These are phyloP conservation scores for Sarotherodon lohbergeri DNA, from an alignment of 2,113 vertebrate species.

Conservation along the genomic window DNA sequence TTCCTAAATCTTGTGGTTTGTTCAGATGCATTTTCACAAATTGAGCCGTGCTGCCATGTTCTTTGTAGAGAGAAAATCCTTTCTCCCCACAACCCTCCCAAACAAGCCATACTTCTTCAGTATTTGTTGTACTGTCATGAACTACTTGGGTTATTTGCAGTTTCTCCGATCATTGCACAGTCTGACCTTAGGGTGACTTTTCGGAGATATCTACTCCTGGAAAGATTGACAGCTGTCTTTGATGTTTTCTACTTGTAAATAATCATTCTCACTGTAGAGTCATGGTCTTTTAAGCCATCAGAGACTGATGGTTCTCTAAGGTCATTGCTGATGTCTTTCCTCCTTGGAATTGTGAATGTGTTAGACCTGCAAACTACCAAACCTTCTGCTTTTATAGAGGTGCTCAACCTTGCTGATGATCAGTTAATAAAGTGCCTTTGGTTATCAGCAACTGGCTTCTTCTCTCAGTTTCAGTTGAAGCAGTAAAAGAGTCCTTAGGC, in stretches of 20 bases:
- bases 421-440: background rate
- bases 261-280: background rate
- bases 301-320: background rate
- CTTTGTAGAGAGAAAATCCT: background rate
- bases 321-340: background rate
- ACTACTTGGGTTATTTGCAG: background rate
- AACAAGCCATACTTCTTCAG: background rate
- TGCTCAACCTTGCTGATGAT: background rate
- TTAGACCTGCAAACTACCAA: background rate
- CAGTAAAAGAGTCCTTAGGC: background rate
- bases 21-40: background rate
- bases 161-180: accelerated
- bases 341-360: background rate
- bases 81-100: background rate
- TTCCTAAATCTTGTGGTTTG: background rate
- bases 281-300: background rate
- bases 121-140: background rate
- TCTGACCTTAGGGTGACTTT: background rate
- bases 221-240: background rate
- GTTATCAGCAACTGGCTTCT: background rate
- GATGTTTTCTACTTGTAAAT: background rate
- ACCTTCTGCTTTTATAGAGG: background rate
- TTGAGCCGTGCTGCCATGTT: background rate
- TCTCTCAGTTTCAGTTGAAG: accelerated
- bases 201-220: background rate